Evolutionary conservation across 2,888 invertebrate species (phyloP).

Genomic region (Eupithecia dodoneata): DNA sequence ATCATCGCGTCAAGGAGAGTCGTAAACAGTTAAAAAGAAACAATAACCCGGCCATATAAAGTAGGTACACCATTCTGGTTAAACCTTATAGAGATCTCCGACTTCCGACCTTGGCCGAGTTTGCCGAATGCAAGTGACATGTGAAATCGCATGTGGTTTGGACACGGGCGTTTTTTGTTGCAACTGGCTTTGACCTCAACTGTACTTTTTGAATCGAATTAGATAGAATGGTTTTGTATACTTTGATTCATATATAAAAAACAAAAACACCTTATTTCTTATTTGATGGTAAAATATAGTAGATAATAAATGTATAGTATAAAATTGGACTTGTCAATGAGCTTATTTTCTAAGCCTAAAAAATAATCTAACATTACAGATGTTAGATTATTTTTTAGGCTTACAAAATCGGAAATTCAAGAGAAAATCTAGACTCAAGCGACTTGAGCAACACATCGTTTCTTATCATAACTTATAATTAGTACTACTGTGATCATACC

Average conservation of each 20-base stretch:
- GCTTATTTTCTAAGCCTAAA: too few relatives aligned
- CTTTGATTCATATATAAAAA: background rate
- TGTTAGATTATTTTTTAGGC: too few relatives aligned
- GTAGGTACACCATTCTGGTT: slow-evolving; percentile 18
- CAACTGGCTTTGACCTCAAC: slow-evolving; percentile 25
- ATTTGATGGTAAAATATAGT: too few relatives aligned
- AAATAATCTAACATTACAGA: too few relatives aligned
- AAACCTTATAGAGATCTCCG: slow-evolving; percentile 20
- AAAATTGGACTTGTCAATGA: too few relatives aligned
- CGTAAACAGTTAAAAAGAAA: slow-evolving; percentile 20
- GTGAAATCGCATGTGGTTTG: slow-evolving; percentile 36
- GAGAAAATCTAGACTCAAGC: background rate
- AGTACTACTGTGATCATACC: too few relatives aligned
- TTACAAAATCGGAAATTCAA: background rate
- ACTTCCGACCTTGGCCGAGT: slow-evolving; percentile 40
- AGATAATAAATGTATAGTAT: too few relatives aligned
- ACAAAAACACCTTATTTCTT: too few relatives aligned
- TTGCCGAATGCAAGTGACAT: slow-evolving; percentile 30
- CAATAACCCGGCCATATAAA: slow-evolving; percentile 31
- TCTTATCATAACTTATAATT: background rate
- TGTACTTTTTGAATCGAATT: slow-evolving; percentile 23
- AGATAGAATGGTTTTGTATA: background rate
- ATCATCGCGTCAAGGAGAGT: slow-evolving; percentile 28
- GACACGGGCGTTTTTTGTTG: slow-evolving; percentile 28
- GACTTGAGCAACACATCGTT: background rate